phyloP scores from a whole-genome alignment of 2,888 invertebrate genomes.

The Stratiomys singularior region DNA sequence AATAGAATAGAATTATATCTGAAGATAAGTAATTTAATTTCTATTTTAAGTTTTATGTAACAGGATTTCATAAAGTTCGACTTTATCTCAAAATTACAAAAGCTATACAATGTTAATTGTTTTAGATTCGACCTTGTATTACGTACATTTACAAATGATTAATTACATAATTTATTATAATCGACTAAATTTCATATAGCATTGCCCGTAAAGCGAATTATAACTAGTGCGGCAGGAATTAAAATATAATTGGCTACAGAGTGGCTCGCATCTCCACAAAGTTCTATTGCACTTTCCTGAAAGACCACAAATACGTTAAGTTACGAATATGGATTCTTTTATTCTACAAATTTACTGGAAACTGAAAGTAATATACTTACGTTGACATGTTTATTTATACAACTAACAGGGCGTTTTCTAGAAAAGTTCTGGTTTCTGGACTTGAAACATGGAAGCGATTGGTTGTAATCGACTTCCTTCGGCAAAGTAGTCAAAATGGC shows the following conservation, averaged over 20 bases:
- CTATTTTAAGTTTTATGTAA: neutral
- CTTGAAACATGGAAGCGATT: conserved; percentile 72
- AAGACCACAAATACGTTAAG: conserved; percentile 10
- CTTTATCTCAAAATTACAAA: conserved; percentile 40
- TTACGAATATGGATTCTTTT: neutral
- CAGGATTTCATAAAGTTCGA: neutral
- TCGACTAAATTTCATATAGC: conserved; percentile 13
- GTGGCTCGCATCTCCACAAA: conserved; percentile 69
- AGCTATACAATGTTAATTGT: conserved; percentile 33
- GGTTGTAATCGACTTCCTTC: conserved; percentile 68
- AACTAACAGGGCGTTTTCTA: conserved; percentile 76
- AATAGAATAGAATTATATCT: conserved; percentile 30
- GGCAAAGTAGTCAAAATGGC: conserved; percentile 65
- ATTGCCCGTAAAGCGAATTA: conserved; percentile 52
- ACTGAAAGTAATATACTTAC: conserved; percentile 67
- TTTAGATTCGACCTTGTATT: neutral
- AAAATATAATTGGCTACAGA: conserved; percentile 59
- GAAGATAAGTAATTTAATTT: conserved; percentile 24
- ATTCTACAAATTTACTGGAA: neutral
- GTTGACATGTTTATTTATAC: conserved; percentile 80
- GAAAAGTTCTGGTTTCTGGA: conserved; percentile 69
- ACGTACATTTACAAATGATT: conserved; percentile 11
- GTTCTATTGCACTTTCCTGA: conserved; percentile 74
- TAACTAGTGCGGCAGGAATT: conserved; percentile 58
- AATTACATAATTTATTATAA: conserved; percentile 3